Evolutionary conservation across 1,140 invertebrate genomes (phyloP).

Genomic region (Trissolcus basalis): DNA sequence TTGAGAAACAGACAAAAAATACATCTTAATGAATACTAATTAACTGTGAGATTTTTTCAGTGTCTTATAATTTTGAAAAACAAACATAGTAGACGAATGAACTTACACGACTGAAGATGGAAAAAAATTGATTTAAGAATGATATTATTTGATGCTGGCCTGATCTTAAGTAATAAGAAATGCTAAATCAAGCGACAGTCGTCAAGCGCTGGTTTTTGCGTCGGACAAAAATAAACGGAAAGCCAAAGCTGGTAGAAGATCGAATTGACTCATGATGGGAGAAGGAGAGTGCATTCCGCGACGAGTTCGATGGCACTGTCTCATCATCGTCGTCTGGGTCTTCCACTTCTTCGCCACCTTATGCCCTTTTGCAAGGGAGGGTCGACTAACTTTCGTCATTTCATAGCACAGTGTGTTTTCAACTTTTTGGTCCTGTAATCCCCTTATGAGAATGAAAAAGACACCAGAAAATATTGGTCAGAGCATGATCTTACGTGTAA

Average conservation of each 20-base stretch:
- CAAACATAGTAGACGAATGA: too few species aligned
- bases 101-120: too few species aligned
- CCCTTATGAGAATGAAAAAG: slow-evolving; percentile 64
- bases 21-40: too few species aligned
- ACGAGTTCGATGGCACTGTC: slow-evolving; percentile 54
- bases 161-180: slow-evolving; percentile 41
- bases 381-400: slow-evolving; percentile 37
- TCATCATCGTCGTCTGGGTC: slow-evolving; percentile 42
- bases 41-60: too few species aligned
- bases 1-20: too few species aligned
- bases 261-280: slow-evolving; percentile 64
- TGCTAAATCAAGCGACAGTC: slow-evolving; percentile 33
- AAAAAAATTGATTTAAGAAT: too few species aligned
- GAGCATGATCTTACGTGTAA: slow-evolving; percentile 70
- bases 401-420: slow-evolving; percentile 34
- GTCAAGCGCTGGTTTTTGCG: slow-evolving; percentile 43
- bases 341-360: slow-evolving; percentile 27
- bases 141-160: too few species aligned
- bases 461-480: slow-evolving; percentile 60
- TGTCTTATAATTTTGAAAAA: too few species aligned
- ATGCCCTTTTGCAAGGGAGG: slow-evolving; percentile 29
- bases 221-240: slow-evolving; percentile 69
- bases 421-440: slow-evolving; percentile 31
- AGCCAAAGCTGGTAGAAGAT: slow-evolving; percentile 31
- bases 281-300: slow-evolving; percentile 63